Evolutionary conservation across 2,888 invertebrate genomes (phyloP), one percentile per base, ranked within the genome.

Genomic region (Drosophila histrio): DNA sequence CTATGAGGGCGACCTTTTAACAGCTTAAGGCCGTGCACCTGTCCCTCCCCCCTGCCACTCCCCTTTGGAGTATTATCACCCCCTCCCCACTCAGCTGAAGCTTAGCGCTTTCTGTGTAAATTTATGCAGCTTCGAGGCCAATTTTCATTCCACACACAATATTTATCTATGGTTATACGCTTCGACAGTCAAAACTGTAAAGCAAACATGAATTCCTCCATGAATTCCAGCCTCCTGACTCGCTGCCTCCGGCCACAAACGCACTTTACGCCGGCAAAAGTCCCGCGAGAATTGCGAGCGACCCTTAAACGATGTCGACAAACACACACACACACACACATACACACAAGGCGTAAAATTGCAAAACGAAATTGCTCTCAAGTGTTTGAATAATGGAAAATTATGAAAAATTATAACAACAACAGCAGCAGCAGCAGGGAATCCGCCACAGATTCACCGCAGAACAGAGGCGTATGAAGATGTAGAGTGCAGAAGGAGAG

Each of bases 301-400:
- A 68, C 62, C 79, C 75, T 82, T 79, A 80, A 67, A 78, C 60
- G 72, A 17, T 62, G 58, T 52, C 53, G 54, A 59, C 58, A 59
- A 36, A 63, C 58, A 52, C 38, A 50, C 22, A 15, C 56, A 26
- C 53, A 53, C 61, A 56, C 46, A 46, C 36, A 41, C 26, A 44
- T 11, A 57, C 13, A 34, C 15, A 46, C 41, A 41, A 65, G 62
- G 71, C 65, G 56, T 59, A 75, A 77, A 67, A 78, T 74, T 79
- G 61, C 66, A 39, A 56, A 66, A 59, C 68, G 38, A 72, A 75
- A 68, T 71, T 56, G 60, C 46, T 58, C 72, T 86, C 88, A 88
- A 84, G 84, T 84, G 84, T 78, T 88, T 88, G 78, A 86, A 84
- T 79, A 86, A 86, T 83, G 86, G 78, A 83, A 84, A 84, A 84